Evolutionary conservation across 2,797 vertebrate genomes (phyloP).

Genomic region (Otolemur crassicaudatus): DNA sequence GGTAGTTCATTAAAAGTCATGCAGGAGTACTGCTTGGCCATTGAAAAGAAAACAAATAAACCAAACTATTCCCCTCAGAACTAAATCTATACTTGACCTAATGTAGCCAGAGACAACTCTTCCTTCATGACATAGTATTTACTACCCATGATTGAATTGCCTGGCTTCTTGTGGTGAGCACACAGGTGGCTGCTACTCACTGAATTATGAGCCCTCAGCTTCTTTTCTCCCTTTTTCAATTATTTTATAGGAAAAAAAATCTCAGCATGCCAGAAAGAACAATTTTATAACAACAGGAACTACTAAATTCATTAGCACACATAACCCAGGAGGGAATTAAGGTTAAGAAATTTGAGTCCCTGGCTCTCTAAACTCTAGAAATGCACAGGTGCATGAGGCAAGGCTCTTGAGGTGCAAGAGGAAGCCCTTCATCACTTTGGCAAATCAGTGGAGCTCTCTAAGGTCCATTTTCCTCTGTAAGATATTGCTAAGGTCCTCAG

Average conservation of each 20-base stretch:
- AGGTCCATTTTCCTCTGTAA: slow-evolving; percentile 23
- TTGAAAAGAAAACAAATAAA: slow-evolving; percentile 6
- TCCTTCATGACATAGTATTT: not conserved
- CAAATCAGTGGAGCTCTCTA: not conserved
- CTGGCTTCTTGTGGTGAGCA: not conserved
- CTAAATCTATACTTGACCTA: not conserved
- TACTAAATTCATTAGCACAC: slow-evolving; percentile 5
- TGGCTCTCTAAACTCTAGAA: not conserved
- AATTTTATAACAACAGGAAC: not conserved
- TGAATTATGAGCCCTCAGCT: not conserved
- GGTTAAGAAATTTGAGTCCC: not conserved
- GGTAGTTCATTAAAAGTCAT: not conserved
- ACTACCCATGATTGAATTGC: not conserved
- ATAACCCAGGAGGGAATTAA: not conserved
- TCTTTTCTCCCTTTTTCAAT: not conserved
- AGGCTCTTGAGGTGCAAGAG: not conserved
- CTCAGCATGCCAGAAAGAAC: not conserved
- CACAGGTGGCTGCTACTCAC: not conserved
- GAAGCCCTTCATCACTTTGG: slow-evolving; percentile 21
- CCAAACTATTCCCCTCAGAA: not conserved
- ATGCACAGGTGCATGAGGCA: accelerated
- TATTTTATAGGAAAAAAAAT: not conserved
- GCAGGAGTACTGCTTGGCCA: not conserved
- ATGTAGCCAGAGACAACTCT: not conserved
- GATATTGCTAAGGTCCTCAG: not conserved